Percentiles rank a stretch among this genome's conserved stretches.
phyloP scores from a whole-genome alignment of 1,140 invertebrate species.

The Teleopsis dalmanni region DNA sequence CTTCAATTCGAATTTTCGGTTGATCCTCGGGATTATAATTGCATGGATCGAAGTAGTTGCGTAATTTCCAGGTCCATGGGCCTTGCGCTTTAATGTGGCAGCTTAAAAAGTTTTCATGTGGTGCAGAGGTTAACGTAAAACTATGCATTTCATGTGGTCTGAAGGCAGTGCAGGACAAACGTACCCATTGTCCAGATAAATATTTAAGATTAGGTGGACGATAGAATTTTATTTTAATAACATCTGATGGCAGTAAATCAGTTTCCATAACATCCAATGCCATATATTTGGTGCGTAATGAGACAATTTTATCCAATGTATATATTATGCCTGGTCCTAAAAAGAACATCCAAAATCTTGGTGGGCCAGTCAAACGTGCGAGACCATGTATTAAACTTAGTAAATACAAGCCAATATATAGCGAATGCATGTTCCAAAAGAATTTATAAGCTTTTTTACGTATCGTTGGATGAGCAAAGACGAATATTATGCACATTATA shows the following conservation, averaged over 20 bases:
- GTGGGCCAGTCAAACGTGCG: conserved; percentile 86
- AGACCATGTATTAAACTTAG: conserved; percentile 89
- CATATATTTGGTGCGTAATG: conserved; percentile 84
- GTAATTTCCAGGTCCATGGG: conserved; percentile 98
- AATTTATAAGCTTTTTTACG: conserved; percentile 91
- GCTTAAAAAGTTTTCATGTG: conserved; percentile 94
- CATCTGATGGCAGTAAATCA: conserved; percentile 90
- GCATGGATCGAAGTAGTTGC: conserved; percentile 93
- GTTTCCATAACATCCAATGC: conserved; percentile 92
- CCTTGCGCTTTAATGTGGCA: conserved; percentile 98
- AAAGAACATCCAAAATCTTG: conserved; percentile 94
- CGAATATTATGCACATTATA: conserved; percentile 92
- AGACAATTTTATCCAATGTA: conserved; percentile 87
- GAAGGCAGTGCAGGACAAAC: conserved; percentile 88
- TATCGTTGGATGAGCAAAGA: conserved; percentile 93
- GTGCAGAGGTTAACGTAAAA: conserved; percentile 95
- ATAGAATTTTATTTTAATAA: conserved; percentile 87
- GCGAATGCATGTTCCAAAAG: conserved; percentile 95
- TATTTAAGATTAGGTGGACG: conserved; percentile 95
- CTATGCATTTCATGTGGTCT: conserved; percentile 92
- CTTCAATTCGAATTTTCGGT: conserved; percentile 87
- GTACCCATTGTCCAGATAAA: conserved; percentile 82
- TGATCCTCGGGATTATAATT: conserved; percentile 84
- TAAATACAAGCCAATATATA: conserved; percentile 86
- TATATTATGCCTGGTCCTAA: conserved; percentile 86